phyloP scores from a whole-genome alignment of 2,113 vertebrate genomes.

The Spilogale gracilis region DNA sequence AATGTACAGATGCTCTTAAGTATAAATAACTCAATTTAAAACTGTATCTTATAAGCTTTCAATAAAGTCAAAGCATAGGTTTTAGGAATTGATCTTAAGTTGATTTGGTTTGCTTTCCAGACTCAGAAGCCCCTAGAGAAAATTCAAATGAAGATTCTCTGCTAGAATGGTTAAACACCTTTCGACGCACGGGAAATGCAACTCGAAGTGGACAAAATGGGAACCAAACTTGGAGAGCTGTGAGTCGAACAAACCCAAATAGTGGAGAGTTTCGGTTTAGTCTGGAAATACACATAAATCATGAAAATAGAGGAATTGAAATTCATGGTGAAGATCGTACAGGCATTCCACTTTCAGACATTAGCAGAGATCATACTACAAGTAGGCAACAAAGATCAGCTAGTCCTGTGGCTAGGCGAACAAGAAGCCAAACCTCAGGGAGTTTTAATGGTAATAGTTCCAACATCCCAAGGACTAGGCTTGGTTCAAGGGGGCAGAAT shows the following conservation, averaged over 20 bases:
- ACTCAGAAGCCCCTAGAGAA: conserved; percentile 90
- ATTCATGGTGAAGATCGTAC: conserved; percentile 76
- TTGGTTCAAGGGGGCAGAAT: conserved; percentile 82
- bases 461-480: conserved; percentile 82
- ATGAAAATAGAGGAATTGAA: conserved; percentile 91
- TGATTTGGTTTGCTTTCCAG: conserved; percentile 86
- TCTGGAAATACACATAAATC: conserved; percentile 97
- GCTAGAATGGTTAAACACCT: conserved; percentile 95
- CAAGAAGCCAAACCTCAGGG: conserved; percentile 88
- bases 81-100: conserved; percentile 58
- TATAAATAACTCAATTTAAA: conserved; percentile 40
- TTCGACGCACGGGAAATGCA: conserved; percentile 95
- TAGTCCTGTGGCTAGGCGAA: conserved; percentile 88
- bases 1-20: conserved; percentile 13
- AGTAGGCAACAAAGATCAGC: conserved; percentile 73
- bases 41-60: background rate
- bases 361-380: conserved; percentile 69
- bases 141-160: conserved; percentile 93
- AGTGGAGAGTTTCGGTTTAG: conserved; percentile 97
- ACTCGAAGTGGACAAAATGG: conserved; percentile 96
- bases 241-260: conserved; percentile 96
- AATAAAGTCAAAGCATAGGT: conserved; percentile 40
- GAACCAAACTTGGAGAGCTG: conserved; percentile 97
- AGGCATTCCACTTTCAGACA: conserved; percentile 69
- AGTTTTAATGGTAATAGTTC: conserved; percentile 50